Evolutionary conservation across 37 sponge, comb jelly and placozoan species (phyloP).

Genomic region (Corticium candelabrum): DNA sequence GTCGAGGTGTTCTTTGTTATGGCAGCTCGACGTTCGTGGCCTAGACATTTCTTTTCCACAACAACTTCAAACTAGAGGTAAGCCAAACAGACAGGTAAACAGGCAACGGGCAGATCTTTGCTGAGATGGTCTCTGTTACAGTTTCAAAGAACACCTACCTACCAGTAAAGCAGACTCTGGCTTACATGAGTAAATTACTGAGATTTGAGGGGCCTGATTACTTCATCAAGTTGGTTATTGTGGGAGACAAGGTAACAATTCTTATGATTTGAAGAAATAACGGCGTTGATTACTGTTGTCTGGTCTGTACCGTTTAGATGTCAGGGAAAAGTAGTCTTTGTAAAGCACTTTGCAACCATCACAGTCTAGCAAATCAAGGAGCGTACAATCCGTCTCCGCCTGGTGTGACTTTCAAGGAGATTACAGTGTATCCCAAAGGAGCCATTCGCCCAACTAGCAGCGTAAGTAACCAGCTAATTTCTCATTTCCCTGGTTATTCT

Average conservation of each 20-base stretch:
- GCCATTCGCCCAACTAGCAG: background rate
- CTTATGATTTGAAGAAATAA: background rate
- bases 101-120: too few relatives aligned
- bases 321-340: background rate
- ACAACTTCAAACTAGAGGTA: background rate
- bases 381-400: conserved; percentile 6
- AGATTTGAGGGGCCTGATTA: background rate
- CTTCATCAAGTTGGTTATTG: background rate
- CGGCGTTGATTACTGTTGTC: background rate
- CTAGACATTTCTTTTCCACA: background rate
- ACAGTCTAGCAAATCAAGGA: background rate
- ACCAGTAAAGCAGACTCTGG: background rate
- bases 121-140: background rate
- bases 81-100: background rate
- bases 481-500: too few relatives aligned
- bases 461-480: too few relatives aligned
- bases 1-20: background rate
- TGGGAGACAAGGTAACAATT: background rate
- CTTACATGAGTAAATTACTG: background rate
- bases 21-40: background rate
- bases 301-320: too few relatives aligned
- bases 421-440: background rate
- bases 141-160: background rate
- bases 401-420: background rate
- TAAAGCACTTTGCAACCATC: background rate